These are phyloP conservation scores for Neolamprologus longior DNA, from an alignment of 2,113 vertebrate species.

Conservation along the genomic window DNA sequence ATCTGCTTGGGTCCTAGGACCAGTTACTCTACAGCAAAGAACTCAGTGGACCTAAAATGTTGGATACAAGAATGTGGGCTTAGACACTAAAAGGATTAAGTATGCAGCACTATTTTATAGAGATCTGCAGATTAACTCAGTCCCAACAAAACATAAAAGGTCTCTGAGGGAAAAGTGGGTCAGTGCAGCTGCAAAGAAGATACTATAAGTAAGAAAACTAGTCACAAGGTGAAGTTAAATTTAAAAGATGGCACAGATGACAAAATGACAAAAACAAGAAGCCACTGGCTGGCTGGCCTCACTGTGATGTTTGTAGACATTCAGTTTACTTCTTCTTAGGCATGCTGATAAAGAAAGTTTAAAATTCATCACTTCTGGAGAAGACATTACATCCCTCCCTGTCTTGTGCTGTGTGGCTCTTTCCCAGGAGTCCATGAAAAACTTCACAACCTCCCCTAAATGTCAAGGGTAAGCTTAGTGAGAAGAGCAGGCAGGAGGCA, in stretches of 20 bases:
- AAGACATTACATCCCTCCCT: conserved; percentile 33
- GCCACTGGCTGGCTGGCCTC: background rate
- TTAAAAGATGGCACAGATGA: background rate
- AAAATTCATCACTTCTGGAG: conserved; percentile 34
- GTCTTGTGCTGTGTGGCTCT: conserved; percentile 5
- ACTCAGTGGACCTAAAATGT: background rate
- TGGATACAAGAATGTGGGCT: background rate
- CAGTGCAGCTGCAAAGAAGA: background rate
- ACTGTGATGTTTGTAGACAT: background rate
- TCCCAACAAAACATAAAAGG: background rate
- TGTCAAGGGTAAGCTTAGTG: conserved; percentile 39
- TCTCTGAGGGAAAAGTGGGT: background rate
- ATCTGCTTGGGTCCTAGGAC: background rate
- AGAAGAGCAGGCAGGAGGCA: conserved; percentile 19
- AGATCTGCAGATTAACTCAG: background rate
- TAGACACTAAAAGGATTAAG: background rate
- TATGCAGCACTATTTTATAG: background rate
- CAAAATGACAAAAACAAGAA: background rate
- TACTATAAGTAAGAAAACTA: background rate
- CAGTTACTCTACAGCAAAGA: background rate
- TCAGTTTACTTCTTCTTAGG: background rate
- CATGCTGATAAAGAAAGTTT: background rate
- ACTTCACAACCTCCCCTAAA: conserved; percentile 23
- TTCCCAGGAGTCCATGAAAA: conserved; percentile 37
- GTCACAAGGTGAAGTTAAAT: background rate